Conservation (phyloP, 2,888 invertebrate species). For the Tenthredo distinguenda region DNA sequence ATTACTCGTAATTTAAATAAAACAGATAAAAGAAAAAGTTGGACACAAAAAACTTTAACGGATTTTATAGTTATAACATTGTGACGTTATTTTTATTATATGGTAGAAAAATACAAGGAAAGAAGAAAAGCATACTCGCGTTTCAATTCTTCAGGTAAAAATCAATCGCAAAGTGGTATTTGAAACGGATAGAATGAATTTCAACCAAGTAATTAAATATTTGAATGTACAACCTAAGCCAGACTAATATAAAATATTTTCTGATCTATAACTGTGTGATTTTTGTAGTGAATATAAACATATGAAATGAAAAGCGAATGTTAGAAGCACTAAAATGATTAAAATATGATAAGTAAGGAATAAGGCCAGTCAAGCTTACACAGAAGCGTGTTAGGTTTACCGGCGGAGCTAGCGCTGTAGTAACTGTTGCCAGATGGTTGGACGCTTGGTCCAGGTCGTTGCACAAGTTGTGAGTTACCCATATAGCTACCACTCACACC, state of each 20-base stretch:
- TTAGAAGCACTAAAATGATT: slow-evolving; percentile 43
- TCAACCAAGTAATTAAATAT: background rate
- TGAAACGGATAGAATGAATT: background rate
- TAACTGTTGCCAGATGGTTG: slow-evolving; percentile 76
- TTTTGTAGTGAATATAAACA: background rate
- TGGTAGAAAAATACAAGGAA: background rate
- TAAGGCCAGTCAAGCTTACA: slow-evolving; percentile 65
- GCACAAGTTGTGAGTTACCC: slow-evolving; percentile 83
- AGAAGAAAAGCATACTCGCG: background rate
- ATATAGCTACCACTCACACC: slow-evolving; percentile 81
- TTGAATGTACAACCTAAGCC: background rate
- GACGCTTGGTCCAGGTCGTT: slow-evolving; percentile 80
- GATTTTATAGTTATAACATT: background rate
- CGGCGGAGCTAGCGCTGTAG: slow-evolving; percentile 76
- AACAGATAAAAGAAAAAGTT: background rate
- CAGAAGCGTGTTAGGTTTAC: slow-evolving; percentile 68
- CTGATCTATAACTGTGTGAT: background rate
- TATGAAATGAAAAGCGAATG: slow-evolving; percentile 40
- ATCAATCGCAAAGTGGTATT: background rate
- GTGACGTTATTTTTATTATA: background rate
- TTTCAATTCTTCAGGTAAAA: background rate
- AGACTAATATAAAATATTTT: background rate
- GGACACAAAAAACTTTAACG: background rate
- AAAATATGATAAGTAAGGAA: slow-evolving; percentile 58
- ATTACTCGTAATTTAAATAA: slow-evolving; percentile 6